Evolutionary conservation across 2,113 vertebrate genomes (phyloP), one percentile per base, ranked within the genome.

Genomic region (Gasterosteus aculeatus): DNA sequence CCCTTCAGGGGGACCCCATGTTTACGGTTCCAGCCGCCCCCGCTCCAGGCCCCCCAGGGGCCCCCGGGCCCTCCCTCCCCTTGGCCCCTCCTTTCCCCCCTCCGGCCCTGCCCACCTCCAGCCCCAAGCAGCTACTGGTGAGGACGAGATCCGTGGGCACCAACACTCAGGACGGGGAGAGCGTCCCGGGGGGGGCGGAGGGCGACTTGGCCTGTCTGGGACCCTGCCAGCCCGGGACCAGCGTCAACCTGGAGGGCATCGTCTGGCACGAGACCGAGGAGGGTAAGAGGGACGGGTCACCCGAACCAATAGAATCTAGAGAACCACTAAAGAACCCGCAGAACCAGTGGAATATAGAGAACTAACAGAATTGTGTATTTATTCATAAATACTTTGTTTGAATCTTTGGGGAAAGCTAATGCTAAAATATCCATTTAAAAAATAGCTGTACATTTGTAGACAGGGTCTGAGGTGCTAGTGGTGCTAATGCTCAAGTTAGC

Each of bases 261-360:
- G 96, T 98, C 76, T 98, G 97, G 97, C 97, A 98, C 81, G 97
- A 98, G 94, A 98, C 97, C 0, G 96, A 98, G 85, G 97, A 98
- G 97, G 97, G 97, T 98, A 93, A 95, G 80, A 51, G 29, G 46
- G 29, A 7, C n/a, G 18, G 5, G n/a, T 35, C 10, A 46, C 8
- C 10, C 12, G 51, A 35, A 46, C 18, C n/a, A 14, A 2, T 33
- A 35, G 10, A 35, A 51, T 38, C 2, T 0, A 61, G 15, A 67
- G 31, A 38, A 38, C 35, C 35, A 38, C 35, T 4, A 38, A 38
- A 38, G 35, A 38, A 38, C 35, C 6, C 5, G 1, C 33, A 5
- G 33, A 33, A 38, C 35, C 35, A 38, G 5, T 33, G 33, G 33
- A 38, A 38, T 38, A 5, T 38, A 38, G 35, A 38, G 6, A 38